Percentiles rank a stretch among this genome's conserved stretches.
Evolutionary conservation across 2,888 invertebrate species (phyloP).

Genomic region (Leptodirus hochenwartii): DNA sequence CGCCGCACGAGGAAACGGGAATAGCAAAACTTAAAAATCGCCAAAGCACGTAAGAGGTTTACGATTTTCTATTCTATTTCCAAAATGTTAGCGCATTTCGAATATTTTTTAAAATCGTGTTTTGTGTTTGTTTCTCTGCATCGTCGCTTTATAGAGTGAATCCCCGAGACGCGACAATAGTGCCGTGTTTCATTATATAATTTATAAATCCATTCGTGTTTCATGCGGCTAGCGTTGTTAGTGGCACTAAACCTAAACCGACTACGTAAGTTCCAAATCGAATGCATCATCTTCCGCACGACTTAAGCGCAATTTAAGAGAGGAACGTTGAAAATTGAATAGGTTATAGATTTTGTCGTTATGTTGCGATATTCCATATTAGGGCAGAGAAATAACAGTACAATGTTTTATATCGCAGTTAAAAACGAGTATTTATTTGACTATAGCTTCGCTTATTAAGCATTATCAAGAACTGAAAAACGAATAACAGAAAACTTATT

Average conservation of each 20-base stretch:
- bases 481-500: no score
- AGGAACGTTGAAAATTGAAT: no score
- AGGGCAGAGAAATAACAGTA: no score
- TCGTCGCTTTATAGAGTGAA: conserved; percentile 5
- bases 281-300: no score
- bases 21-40: conserved; percentile 19
- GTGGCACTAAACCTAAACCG: conserved; percentile 26
- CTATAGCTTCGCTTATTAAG: no score
- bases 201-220: conserved; percentile 8
- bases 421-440: no score
- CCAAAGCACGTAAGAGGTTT: conserved; percentile 23
- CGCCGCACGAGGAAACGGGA: conserved; percentile 20
- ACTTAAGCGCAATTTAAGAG: no score
- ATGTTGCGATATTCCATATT: no score
- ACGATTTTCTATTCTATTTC: conserved; percentile 3
- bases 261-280: conserved; percentile 29
- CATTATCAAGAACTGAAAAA: no score
- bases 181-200: conserved; percentile 3
- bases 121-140: neutral
- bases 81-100: conserved; percentile 1
- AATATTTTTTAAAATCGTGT: neutral
- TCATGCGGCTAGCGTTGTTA: conserved; percentile 17
- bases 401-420: no score
- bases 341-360: no score
- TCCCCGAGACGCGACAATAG: no score